Percentiles rank a stretch among this genome's conserved stretches.
Conservation (phyloP, 2,888 invertebrate species). For the Scelioninae gen. 1 region DNA sequence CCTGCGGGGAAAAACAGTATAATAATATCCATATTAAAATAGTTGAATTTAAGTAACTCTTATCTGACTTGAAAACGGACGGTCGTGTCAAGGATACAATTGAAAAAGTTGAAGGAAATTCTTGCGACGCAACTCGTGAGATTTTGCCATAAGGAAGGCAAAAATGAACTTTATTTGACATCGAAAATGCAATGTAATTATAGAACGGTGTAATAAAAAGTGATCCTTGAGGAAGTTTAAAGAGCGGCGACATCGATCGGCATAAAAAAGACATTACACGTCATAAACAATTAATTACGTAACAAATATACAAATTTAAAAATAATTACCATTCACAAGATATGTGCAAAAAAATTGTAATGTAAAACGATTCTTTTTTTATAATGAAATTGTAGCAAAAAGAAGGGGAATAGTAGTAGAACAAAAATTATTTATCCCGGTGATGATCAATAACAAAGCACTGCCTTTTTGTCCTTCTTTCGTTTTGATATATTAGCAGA, state of each 20-base stretch:
- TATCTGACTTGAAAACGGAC: not conserved
- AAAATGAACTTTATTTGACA: constrained; percentile 3
- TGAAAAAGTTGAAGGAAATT: not conserved
- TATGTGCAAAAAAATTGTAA: no score
- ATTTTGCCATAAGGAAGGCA: not conserved
- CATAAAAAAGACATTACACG: constrained; percentile 17
- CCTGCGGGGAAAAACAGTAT: not conserved
- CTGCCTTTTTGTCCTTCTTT: constrained; percentile 4
- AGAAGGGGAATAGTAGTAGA: not conserved
- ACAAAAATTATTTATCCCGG: constrained; percentile 3
- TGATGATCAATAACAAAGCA: constrained; percentile 21
- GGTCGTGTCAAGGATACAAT: not conserved
- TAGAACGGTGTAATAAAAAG: not conserved
- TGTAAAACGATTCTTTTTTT: not conserved
- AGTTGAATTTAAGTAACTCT: not conserved
- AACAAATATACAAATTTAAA: not conserved
- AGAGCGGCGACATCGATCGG: constrained; percentile 4
- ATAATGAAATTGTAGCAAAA: not conserved
- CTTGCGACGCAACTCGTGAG: not conserved
- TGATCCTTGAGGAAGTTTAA: constrained; percentile 13
- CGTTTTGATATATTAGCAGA: not conserved
- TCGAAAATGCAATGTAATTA: not conserved
- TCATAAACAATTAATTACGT: constrained; percentile 22
- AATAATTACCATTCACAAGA: no score
- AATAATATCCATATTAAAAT: not conserved